Evolutionary conservation across 2,113 vertebrate species (phyloP).

Genomic region (Chaetura pelagica): DNA sequence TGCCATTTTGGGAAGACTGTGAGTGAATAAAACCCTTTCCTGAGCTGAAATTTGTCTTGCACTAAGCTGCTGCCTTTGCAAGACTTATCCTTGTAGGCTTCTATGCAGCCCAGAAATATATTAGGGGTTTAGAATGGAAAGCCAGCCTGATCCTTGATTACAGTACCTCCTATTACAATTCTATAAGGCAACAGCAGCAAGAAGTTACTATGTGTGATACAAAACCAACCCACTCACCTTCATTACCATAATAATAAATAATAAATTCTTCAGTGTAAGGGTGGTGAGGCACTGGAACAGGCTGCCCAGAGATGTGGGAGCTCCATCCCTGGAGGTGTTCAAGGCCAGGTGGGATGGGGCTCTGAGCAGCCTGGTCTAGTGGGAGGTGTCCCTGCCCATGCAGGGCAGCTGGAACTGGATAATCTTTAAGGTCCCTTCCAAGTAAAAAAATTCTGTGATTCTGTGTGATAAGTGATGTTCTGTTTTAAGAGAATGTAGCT

Average conservation of each 20-base stretch:
- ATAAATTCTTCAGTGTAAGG: too few relatives aligned
- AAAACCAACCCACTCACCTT: constrained; percentile 29
- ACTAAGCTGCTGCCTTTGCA: not conserved
- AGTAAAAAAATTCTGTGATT: too few relatives aligned
- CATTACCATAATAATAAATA: not conserved
- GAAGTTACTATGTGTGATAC: not conserved
- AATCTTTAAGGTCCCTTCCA: too few relatives aligned
- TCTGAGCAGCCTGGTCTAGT: too few relatives aligned
- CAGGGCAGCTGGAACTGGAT: too few relatives aligned
- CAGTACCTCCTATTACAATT: not conserved
- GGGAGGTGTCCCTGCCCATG: too few relatives aligned
- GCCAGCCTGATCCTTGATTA: constrained; percentile 37
- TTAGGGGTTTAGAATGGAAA: not conserved
- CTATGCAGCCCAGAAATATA: constrained; percentile 5
- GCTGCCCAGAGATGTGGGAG: too few relatives aligned
- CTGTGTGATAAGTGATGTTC: not conserved
- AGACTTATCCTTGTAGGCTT: constrained; percentile 16
- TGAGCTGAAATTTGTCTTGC: not conserved
- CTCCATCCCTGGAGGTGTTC: too few relatives aligned
- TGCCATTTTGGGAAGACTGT: not conserved
- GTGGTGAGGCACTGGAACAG: too few relatives aligned
- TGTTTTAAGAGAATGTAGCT: constrained; percentile 43
- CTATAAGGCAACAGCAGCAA: not conserved
- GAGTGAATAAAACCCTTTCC: not conserved
- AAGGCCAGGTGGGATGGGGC: too few relatives aligned